A percentile compares a stretch with the other conserved stretches of the same genome.
These are phyloP conservation scores for Ichneumon xanthorius DNA, from an alignment of 2,888 invertebrate species.

Conservation along the genomic window DNA sequence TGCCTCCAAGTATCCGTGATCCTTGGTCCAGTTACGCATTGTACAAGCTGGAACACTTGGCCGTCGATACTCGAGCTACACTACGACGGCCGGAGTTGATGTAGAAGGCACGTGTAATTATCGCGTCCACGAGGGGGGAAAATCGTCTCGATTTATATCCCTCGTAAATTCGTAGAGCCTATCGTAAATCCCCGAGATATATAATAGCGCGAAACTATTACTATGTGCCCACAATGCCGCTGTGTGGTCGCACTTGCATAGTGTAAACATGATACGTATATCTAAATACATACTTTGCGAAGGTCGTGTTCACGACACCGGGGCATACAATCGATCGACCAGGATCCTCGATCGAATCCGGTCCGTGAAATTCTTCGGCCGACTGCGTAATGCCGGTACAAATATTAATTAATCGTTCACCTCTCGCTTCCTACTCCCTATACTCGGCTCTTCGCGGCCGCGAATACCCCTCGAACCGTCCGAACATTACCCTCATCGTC, in stretches of 20 bases:
- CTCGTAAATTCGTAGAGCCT: conserved; percentile 59
- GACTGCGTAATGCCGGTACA: conserved; percentile 26
- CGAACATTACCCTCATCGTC: not conserved
- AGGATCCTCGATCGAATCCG: conserved; percentile 44
- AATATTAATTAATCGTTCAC: conserved; percentile 26
- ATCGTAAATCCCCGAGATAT: conserved; percentile 18
- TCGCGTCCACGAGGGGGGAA: conserved; percentile 52
- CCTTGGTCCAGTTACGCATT: conserved; percentile 69
- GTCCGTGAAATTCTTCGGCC: conserved; percentile 55
- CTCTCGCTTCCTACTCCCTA: conserved; percentile 8
- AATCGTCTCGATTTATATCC: conserved; percentile 69
- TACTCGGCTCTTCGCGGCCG: not conserved
- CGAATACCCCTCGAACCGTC: not conserved
- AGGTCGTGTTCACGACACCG: conserved; percentile 37
- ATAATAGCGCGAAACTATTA: conserved; percentile 52
- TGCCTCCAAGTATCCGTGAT: conserved; percentile 71
- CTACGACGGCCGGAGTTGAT: conserved; percentile 28
- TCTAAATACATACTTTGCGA: conserved; percentile 53
- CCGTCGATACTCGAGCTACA: conserved; percentile 26
- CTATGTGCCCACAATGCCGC: conserved; percentile 28
- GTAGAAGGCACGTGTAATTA: conserved; percentile 59
- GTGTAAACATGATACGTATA: conserved; percentile 14
- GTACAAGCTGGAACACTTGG: conserved; percentile 40
- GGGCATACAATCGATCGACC: conserved; percentile 35
- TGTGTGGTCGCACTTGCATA: not conserved